These are phyloP conservation scores for Cyanistes caeruleus DNA, from an alignment of 2,113 vertebrate genomes.

Conservation along the genomic window DNA sequence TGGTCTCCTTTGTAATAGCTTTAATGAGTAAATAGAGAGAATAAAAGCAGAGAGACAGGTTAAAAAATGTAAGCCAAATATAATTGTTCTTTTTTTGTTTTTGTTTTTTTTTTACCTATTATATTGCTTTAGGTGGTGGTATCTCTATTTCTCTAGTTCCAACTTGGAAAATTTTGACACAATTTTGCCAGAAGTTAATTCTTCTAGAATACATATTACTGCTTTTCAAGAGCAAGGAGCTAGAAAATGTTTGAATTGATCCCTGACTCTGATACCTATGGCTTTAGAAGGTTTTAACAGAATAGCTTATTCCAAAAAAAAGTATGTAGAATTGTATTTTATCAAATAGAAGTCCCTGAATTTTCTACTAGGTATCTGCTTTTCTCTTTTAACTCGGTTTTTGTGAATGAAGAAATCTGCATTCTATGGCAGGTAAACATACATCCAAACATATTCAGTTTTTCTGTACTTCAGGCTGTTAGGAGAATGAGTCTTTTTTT, in stretches of 20 bases:
- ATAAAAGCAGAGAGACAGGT: neutral
- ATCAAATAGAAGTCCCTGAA: neutral
- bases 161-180: neutral
- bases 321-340: neutral
- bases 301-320: neutral
- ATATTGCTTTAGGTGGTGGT: neutral
- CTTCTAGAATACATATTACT: neutral
- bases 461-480: neutral
- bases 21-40: constrained; percentile 41
- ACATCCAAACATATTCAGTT: neutral
- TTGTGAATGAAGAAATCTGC: constrained; percentile 15
- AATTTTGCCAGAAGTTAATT: neutral
- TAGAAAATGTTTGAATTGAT: neutral
- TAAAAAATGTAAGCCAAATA: constrained; percentile 13
- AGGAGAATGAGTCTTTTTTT: neutral
- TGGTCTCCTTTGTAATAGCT: constrained; percentile 27
- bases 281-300: neutral
- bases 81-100: neutral
- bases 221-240: constrained; percentile 26
- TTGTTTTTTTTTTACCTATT: neutral
- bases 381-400: neutral
- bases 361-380: neutral
- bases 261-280: neutral
- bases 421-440: constrained; percentile 26
- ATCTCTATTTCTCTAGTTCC: neutral